These are phyloP conservation scores for Digitonthophagus gazella DNA, from an alignment of 2,888 invertebrate genomes.

Conservation along the genomic window DNA sequence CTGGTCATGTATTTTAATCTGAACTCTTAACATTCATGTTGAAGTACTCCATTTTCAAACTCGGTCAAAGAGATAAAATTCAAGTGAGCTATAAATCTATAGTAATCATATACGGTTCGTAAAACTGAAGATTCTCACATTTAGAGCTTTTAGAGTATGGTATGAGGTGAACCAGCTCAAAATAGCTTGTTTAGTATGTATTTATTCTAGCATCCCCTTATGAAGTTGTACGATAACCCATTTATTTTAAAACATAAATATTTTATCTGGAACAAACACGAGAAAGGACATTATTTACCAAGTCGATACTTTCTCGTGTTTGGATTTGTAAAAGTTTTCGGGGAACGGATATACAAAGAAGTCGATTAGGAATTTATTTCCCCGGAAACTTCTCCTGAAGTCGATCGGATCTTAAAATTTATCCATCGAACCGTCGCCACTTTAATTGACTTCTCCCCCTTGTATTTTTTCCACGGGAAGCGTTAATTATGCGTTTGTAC, in stretches of 20 bases:
- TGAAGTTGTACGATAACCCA: too few species aligned
- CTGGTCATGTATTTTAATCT: neutral
- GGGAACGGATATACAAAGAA: neutral
- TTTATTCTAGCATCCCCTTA: too few species aligned
- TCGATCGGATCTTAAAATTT: slow-evolving; percentile 6
- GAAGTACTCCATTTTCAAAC: neutral
- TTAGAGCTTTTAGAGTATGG: neutral
- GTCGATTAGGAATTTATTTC: neutral
- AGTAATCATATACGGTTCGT: neutral
- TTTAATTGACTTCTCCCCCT: slow-evolving; percentile 14
- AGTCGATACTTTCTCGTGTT: neutral
- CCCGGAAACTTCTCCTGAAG: slow-evolving; percentile 1
- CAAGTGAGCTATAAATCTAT: neutral
- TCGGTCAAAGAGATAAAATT: neutral
- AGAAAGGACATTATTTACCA: too few species aligned
- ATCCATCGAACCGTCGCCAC: neutral
- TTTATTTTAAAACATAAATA: too few species aligned
- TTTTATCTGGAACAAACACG: too few species aligned
- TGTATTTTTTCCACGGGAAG: slow-evolving; percentile 2
- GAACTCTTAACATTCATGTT: neutral
- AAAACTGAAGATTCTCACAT: neutral
- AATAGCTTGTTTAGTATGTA: neutral
- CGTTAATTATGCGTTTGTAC: slow-evolving; percentile 9
- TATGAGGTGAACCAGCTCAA: too few species aligned
- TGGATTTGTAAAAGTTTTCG: neutral